These are phyloP conservation scores for Chaenocephalus aceratus DNA, from an alignment of 2,113 vertebrate species.

Conservation along the genomic window DNA sequence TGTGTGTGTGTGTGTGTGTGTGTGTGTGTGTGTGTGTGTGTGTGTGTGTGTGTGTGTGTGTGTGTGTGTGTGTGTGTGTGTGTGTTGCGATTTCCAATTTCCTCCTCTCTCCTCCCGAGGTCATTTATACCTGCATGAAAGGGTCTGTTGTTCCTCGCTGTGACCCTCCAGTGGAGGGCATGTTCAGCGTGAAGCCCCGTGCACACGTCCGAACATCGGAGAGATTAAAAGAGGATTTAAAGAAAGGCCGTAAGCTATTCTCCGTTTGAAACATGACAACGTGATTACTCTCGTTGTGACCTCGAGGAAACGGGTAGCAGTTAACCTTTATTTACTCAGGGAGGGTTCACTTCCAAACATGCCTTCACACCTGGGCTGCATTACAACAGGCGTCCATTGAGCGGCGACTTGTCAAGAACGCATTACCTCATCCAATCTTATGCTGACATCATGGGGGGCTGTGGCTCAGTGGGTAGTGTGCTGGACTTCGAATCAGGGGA, in stretches of 20 bases:
- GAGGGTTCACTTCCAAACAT: not conserved
- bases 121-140: slow-evolving; percentile 40
- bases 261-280: not conserved
- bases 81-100: slow-evolving; percentile 20
- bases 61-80: not conserved
- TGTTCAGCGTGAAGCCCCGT: not conserved
- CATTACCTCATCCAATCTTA: not conserved
- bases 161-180: slow-evolving; percentile 26
- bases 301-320: slow-evolving; percentile 6
- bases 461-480: no score
- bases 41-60: no score
- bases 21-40: no score
- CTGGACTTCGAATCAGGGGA: no score
- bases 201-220: slow-evolving; percentile 12
- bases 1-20: no score
- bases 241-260: not conserved
- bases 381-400: not conserved
- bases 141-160: slow-evolving; percentile 51
- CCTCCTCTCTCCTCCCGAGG: slow-evolving; percentile 9
- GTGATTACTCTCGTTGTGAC: not conserved
- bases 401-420: not conserved
- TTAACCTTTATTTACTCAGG: slow-evolving; percentile 26
- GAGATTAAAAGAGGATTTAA: slow-evolving; percentile 2
- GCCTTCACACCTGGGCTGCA: slow-evolving; percentile 9
- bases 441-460: not conserved